Evolutionary conservation across 2,113 vertebrate genomes (phyloP).

Genomic region (Cephalopterus ornatus): DNA sequence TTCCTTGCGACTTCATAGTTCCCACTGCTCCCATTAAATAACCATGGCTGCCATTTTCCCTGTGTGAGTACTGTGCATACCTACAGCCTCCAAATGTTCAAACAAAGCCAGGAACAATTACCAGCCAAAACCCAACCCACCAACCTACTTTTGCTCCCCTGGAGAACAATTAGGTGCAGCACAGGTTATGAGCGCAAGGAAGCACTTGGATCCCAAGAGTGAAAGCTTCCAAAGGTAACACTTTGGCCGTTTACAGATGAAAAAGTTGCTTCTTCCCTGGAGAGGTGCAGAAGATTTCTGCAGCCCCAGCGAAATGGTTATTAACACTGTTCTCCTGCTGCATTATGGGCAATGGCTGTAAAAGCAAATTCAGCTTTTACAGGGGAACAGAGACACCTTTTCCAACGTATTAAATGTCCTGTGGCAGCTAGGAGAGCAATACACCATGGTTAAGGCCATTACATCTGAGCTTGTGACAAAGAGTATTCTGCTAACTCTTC

Average conservation of each 20-base stretch:
- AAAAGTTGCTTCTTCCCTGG: conserved; percentile 2
- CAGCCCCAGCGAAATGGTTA: background rate
- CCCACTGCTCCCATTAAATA: background rate
- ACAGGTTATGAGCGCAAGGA: background rate
- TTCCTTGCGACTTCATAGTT: background rate
- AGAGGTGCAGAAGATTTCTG: conserved; percentile 1
- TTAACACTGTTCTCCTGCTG: background rate
- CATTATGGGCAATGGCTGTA: background rate
- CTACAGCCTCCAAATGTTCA: background rate
- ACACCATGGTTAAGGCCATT: background rate
- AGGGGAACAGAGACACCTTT: conserved; percentile 17
- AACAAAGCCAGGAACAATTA: conserved; percentile 1
- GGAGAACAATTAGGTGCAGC: background rate
- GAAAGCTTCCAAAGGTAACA: background rate
- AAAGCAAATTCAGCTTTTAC: conserved; percentile 27
- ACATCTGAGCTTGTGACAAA: background rate
- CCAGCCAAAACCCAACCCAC: background rate
- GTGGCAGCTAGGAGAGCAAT: background rate
- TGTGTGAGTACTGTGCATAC: background rate
- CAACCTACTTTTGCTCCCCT: background rate
- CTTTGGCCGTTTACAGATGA: background rate
- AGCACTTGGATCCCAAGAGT: background rate
- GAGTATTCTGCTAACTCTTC: background rate
- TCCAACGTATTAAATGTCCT: background rate
- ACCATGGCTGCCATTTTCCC: background rate